Evolutionary conservation across 2,888 invertebrate genomes (phyloP).

Genomic region (Polydrusus tereticollis): DNA sequence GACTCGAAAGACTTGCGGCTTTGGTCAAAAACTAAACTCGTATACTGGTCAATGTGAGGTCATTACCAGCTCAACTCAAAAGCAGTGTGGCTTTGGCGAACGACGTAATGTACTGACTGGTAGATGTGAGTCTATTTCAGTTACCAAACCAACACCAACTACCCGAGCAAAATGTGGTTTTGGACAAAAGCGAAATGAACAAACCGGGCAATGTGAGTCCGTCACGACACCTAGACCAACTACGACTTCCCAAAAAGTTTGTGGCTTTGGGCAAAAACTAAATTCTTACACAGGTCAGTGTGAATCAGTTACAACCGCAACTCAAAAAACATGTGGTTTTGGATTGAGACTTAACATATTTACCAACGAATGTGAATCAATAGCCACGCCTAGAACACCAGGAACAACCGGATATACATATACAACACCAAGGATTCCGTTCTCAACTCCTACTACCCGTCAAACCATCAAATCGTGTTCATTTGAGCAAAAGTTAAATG

Average conservation of each 20-base stretch:
- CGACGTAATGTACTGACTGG: slow-evolving; percentile 22
- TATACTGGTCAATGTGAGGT: slow-evolving; percentile 39
- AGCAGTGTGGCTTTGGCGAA: slow-evolving; percentile 31
- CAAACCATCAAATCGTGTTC: slow-evolving; percentile 10
- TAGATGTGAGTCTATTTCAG: slow-evolving; percentile 26
- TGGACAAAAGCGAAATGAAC: too few species aligned
- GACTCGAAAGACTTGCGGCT: slow-evolving; percentile 24
- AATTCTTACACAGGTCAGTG: slow-evolving; percentile 27
- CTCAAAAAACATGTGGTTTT: slow-evolving; percentile 29
- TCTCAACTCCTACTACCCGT: slow-evolving; percentile 7
- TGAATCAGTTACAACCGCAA: slow-evolving; percentile 2
- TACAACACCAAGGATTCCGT: slow-evolving; percentile 24
- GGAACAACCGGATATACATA: slow-evolving; percentile 31
- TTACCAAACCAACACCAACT: not conserved
- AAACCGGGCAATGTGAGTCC: too few species aligned
- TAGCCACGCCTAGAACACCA: not conserved
- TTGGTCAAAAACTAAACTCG: slow-evolving; percentile 31
- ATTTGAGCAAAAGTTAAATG: slow-evolving; percentile 26
- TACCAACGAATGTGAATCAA: slow-evolving; percentile 37
- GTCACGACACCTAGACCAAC: not conserved
- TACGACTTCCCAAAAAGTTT: not conserved
- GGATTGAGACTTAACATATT: slow-evolving; percentile 28
- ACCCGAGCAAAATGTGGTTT: too few species aligned
- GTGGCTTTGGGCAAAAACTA: slow-evolving; percentile 32
- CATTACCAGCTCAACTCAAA: slow-evolving; percentile 10